A percentile compares a stretch with the other conserved stretches of the same genome.
These are phyloP conservation scores for Strigamia transsilvanica DNA, from an alignment of 2,888 invertebrate genomes.

Conservation along the genomic window DNA sequence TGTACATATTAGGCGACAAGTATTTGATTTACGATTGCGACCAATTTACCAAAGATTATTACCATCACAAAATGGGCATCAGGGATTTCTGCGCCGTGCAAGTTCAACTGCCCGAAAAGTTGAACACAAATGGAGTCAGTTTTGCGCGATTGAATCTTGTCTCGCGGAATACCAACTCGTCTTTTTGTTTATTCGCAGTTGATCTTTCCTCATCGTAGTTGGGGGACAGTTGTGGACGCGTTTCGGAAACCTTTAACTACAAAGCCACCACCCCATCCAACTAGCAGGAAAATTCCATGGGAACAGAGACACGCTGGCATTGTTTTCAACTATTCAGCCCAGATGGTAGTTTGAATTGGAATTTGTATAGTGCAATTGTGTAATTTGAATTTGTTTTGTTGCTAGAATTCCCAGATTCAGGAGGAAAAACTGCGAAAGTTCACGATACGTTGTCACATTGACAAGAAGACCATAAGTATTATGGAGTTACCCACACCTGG, in stretches of 20 bases:
- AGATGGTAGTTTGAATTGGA: background rate
- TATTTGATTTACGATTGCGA: conserved; percentile 84
- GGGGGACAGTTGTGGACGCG: background rate
- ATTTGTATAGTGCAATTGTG: no score
- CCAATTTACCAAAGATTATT: conserved; percentile 80
- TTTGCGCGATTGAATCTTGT: background rate
- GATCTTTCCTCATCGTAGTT: conserved; percentile 6
- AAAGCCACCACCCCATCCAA: background rate
- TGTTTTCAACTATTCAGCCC: conserved; percentile 3
- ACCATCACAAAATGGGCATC: conserved; percentile 66
- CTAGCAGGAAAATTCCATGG: conserved; percentile 6
- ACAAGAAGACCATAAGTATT: conserved; percentile 15
- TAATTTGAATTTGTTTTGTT: background rate
- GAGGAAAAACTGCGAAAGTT: conserved; percentile 5
- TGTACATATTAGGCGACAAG: conserved; percentile 64
- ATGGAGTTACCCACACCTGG: background rate
- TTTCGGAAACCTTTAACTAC: conserved; percentile 11
- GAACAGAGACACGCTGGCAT: background rate
- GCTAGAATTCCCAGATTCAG: background rate
- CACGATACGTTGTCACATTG: conserved; percentile 13
- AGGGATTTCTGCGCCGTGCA: conserved; percentile 65
- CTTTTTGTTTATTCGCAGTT: background rate
- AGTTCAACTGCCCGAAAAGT: conserved; percentile 59
- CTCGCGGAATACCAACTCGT: background rate
- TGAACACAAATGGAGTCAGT: background rate